These are phyloP conservation scores for Apis cerana DNA, from an alignment of 1,140 invertebrate species.

Conservation along the genomic window DNA sequence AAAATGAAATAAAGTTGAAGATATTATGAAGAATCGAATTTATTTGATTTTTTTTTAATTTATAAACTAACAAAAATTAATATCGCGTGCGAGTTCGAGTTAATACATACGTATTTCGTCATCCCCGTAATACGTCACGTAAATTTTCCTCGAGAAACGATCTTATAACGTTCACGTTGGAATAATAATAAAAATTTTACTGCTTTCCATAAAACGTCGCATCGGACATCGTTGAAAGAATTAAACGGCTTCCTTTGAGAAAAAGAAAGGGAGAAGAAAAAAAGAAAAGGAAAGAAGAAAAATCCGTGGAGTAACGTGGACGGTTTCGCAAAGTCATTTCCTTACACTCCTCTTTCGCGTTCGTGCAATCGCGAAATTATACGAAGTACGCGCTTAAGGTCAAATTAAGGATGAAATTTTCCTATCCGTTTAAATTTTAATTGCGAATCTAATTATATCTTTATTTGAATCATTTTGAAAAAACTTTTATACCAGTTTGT, in stretches of 20 bases:
- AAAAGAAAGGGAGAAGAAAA: too few relatives aligned
- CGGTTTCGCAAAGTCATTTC: not conserved
- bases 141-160: not conserved
- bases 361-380: not conserved
- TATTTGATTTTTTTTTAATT: too few relatives aligned
- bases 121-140: not conserved
- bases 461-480: too few relatives aligned
- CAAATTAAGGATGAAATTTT: not conserved
- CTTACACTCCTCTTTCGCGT: not conserved
- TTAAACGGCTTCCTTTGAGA: not conserved
- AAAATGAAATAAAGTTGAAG: too few relatives aligned
- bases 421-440: not conserved
- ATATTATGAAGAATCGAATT: too few relatives aligned
- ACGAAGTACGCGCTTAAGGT: too few relatives aligned
- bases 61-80: not conserved
- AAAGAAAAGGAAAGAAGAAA: too few relatives aligned
- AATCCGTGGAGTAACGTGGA: not conserved
- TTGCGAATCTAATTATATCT: not conserved
- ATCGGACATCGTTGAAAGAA: slow-evolving; percentile 12
- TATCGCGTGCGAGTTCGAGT: not conserved
- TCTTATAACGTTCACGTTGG: not conserved
- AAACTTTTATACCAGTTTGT: too few relatives aligned
- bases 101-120: not conserved
- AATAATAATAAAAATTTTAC: slow-evolving; percentile 9
- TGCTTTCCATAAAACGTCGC: not conserved